Evolutionary conservation across 2,113 vertebrate genomes (phyloP).

Genomic region (Zapus hudsonius): DNA sequence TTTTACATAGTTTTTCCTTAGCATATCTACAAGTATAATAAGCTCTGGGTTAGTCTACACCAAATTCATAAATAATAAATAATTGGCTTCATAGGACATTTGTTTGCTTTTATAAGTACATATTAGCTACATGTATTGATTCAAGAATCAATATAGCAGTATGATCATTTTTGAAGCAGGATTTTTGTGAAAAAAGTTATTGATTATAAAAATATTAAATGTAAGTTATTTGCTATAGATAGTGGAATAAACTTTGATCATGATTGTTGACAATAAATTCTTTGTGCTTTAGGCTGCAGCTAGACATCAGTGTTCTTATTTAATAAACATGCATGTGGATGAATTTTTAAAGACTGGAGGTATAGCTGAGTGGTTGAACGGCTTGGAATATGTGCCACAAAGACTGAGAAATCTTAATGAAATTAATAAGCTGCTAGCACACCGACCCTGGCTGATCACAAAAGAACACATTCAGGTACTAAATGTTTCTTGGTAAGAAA

Average conservation of each 20-base stretch:
- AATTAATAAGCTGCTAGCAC: conserved; percentile 92
- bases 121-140: not conserved
- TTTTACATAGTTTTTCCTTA: not conserved
- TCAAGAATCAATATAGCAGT: not conserved
- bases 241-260: not conserved
- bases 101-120: not conserved
- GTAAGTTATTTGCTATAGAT: conserved; percentile 25
- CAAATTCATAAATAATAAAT: not conserved
- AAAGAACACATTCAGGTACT: conserved; percentile 93
- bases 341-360: conserved; percentile 92
- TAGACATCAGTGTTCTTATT: conserved; percentile 91
- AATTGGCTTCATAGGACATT: not conserved
- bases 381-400: conserved; percentile 90
- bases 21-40: not conserved
- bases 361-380: conserved; percentile 90
- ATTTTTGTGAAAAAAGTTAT: not conserved
- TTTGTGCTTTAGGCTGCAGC: conserved; percentile 87
- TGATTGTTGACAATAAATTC: conserved; percentile 10
- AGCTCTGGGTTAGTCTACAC: not conserved
- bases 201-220: conserved; percentile 2
- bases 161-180: conserved; percentile 21
- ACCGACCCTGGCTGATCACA: conserved; percentile 91
- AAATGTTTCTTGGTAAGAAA: not conserved
- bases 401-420: conserved; percentile 92
- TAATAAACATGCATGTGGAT: conserved; percentile 92